Percentiles rank a stretch among this genome's conserved stretches.
Evolutionary conservation across 2,113 vertebrate species (phyloP).

Genomic region (Morone saxatilis): DNA sequence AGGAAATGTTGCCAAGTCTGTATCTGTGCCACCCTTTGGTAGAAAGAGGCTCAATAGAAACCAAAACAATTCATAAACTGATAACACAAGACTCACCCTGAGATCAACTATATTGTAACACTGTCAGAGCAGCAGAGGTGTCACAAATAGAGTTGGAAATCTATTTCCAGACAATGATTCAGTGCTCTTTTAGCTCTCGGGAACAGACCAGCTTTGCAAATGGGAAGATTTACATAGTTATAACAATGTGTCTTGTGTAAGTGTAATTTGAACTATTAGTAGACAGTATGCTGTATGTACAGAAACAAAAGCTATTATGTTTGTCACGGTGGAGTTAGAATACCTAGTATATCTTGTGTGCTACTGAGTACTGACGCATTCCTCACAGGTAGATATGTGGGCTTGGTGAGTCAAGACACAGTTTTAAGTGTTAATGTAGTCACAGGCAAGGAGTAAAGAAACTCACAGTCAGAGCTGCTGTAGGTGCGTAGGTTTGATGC

Average conservation of each 20-base stretch:
- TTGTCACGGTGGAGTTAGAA: neutral
- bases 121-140: slow-evolving; percentile 35
- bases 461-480: slow-evolving; percentile 21
- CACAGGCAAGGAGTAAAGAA: slow-evolving; percentile 20
- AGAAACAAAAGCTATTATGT: no score
- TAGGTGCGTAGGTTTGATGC: slow-evolving; percentile 40
- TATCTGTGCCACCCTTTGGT: neutral
- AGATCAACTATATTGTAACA: slow-evolving; percentile 25
- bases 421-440: slow-evolving; percentile 41
- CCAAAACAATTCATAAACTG: slow-evolving; percentile 21
- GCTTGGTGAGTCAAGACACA: slow-evolving; percentile 43
- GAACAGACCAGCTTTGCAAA: slow-evolving; percentile 1
- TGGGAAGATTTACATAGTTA: slow-evolving; percentile 10
- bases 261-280: neutral
- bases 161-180: slow-evolving; percentile 26
- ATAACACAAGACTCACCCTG: neutral
- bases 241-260: neutral
- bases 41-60: neutral
- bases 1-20: neutral
- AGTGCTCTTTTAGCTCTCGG: neutral
- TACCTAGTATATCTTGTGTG: neutral
- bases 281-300: no score
- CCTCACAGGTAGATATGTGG: slow-evolving; percentile 51
- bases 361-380: slow-evolving; percentile 3
- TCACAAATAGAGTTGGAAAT: neutral